Conservation (phyloP, 2,797 vertebrate species). For the Protosalanx chinensis region DNA sequence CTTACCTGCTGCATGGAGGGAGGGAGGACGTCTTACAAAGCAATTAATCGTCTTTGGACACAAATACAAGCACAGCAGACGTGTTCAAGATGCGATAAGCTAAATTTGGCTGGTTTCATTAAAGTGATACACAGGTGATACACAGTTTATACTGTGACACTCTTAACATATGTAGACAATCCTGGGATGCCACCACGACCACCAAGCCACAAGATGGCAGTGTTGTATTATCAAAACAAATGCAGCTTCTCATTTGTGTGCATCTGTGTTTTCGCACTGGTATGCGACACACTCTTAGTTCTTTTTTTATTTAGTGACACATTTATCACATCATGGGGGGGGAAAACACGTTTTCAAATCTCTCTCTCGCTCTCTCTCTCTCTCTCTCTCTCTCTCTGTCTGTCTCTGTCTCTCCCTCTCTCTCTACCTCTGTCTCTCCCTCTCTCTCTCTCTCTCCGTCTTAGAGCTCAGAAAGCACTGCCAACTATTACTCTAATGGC, state of each 20-base stretch:
- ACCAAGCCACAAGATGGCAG: conserved; percentile 46
- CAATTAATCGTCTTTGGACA: not conserved
- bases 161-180: not conserved
- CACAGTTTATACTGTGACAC: not conserved
- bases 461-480: not conserved
- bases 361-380: too few species aligned
- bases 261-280: not conserved
- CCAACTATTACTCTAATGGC: conserved; percentile 11
- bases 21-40: not conserved
- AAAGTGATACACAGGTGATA: not conserved
- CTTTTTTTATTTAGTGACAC: too few species aligned
- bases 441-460: too few species aligned
- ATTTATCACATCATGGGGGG: not conserved
- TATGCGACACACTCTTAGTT: not conserved
- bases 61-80: not conserved
- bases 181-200: too few species aligned
- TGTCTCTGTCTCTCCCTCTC: too few species aligned
- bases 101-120: not conserved
- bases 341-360: not conserved
- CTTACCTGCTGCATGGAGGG: conserved; percentile 27
- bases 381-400: too few species aligned
- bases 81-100: not conserved
- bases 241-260: not conserved
- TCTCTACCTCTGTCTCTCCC: not conserved
- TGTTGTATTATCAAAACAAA: conserved; percentile 16